These are phyloP conservation scores for Prunella fulvescens DNA, from an alignment of 2,113 vertebrate species.

Conservation along the genomic window DNA sequence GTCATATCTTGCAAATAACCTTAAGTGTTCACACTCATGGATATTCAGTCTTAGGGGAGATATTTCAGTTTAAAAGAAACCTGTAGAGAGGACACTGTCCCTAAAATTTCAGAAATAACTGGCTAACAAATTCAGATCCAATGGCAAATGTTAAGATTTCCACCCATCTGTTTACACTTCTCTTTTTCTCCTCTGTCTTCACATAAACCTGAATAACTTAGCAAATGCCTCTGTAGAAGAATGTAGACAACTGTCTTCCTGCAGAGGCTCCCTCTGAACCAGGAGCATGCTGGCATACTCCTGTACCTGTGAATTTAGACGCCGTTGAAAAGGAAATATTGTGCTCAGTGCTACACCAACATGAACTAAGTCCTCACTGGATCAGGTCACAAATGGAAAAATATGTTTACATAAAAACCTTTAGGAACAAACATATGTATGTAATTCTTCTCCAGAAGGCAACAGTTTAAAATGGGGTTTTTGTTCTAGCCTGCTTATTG, in stretches of 20 bases:
- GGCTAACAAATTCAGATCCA: neutral
- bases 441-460: neutral
- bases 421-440: neutral
- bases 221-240: neutral
- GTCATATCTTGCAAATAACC: neutral
- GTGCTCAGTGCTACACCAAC: neutral
- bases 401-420: neutral
- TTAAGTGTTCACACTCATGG: neutral
- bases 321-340: neutral
- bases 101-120: neutral
- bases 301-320: neutral
- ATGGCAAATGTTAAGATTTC: neutral
- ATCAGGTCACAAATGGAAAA: neutral
- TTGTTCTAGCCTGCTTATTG: neutral
- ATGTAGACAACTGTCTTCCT: neutral
- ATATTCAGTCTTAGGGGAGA: neutral
- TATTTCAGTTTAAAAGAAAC: neutral
- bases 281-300: neutral
- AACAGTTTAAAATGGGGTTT: neutral
- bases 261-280: neutral
- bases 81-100: neutral
- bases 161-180: neutral
- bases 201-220: neutral
- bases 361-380: neutral
- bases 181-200: neutral